Evolutionary conservation across 1,140 invertebrate species (phyloP).

Genomic region (Drosophila tristis): DNA sequence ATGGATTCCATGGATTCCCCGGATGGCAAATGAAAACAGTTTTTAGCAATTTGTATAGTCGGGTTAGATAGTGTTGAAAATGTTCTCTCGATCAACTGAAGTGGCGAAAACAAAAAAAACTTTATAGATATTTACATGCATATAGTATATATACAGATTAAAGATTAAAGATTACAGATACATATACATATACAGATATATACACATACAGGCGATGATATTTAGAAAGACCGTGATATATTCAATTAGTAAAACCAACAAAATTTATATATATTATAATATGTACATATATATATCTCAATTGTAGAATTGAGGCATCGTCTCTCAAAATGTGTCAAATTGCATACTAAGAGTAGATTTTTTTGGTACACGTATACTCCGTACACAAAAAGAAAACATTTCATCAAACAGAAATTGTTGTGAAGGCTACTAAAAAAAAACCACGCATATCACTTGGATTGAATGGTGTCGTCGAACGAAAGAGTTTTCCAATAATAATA

Average conservation of each 20-base stretch:
- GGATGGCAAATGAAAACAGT: conserved; percentile 10
- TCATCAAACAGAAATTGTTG: conserved; percentile 70
- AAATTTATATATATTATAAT: conserved; percentile 45
- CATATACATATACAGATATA: conserved; percentile 40
- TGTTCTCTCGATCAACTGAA: conserved; percentile 61
- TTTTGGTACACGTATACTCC: conserved; percentile 32
- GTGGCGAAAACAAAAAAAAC: conserved; percentile 47
- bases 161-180: conserved; percentile 32
- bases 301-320: conserved; percentile 54
- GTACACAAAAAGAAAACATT: conserved; percentile 55
- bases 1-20: not conserved
- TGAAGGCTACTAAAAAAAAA: conserved; percentile 52
- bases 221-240: conserved; percentile 81
- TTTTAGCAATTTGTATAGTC: conserved; percentile 69
- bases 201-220: conserved; percentile 75
- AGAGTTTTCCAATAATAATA: conserved; percentile 38
- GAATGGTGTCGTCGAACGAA: conserved; percentile 45
- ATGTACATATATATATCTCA: conserved; percentile 67
- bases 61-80: conserved; percentile 63
- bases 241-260: conserved; percentile 70
- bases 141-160: conserved; percentile 9
- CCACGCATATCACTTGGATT: conserved; percentile 75
- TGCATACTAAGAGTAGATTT: conserved; percentile 57
- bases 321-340: conserved; percentile 74
- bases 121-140: conserved; percentile 79